Conservation (phyloP, 2,113 vertebrate genomes). For the Atherinomorus stipes region DNA sequence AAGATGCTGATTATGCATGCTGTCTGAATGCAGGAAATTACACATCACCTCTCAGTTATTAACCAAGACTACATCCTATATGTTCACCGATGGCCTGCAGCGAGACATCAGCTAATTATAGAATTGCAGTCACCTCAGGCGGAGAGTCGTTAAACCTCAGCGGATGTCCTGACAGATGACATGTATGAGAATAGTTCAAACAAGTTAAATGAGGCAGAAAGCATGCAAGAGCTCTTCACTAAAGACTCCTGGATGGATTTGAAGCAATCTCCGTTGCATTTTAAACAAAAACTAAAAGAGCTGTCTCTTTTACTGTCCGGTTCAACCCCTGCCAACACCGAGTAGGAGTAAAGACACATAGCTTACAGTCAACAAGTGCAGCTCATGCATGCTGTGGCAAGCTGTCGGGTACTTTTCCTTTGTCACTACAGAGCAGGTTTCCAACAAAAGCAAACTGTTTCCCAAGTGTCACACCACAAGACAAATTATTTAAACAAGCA, state of each 20-base stretch:
- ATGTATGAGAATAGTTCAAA: slow-evolving; percentile 8
- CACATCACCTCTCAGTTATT: slow-evolving; percentile 7
- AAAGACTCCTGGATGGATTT: slow-evolving; percentile 2
- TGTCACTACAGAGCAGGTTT: slow-evolving; percentile 33
- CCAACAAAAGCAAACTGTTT: slow-evolving; percentile 17
- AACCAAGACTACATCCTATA: background rate
- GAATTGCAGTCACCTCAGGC: slow-evolving; percentile 12
- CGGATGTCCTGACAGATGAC: slow-evolving; percentile 13
- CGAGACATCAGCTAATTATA: slow-evolving; percentile 12
- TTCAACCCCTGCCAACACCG: slow-evolving; percentile 5
- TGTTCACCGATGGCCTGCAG: background rate
- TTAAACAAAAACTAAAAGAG: background rate
- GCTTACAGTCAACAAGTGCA: slow-evolving; percentile 40
- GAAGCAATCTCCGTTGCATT: slow-evolving; percentile 5
- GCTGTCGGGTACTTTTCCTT: slow-evolving; percentile 37
- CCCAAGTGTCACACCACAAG: slow-evolving; percentile 21
- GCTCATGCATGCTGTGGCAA: slow-evolving; percentile 34
- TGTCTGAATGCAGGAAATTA: slow-evolving; percentile 11
- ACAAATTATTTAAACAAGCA: too few relatives aligned
- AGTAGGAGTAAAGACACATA: slow-evolving; percentile 50
- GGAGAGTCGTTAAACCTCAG: slow-evolving; percentile 30
- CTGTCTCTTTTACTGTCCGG: slow-evolving; percentile 32
- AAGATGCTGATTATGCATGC: background rate
- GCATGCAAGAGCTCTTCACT: background rate
- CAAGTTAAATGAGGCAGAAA: slow-evolving; percentile 18